Evolutionary conservation across 2,888 invertebrate species (phyloP).

Genomic region (Melieria omissa): DNA sequence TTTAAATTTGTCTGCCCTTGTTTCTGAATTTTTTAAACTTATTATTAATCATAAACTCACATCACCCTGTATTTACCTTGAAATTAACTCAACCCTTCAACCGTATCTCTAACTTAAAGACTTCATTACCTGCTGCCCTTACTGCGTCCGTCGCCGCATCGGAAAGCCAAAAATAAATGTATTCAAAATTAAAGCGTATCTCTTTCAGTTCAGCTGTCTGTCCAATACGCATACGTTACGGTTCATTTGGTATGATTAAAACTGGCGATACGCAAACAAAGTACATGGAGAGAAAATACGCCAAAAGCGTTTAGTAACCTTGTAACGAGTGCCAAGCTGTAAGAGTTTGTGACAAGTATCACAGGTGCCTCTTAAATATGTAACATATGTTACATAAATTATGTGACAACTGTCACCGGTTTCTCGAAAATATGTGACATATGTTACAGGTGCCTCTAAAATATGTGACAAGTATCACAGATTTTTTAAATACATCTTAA

Average conservation of each 20-base stretch:
- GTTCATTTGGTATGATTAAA: slow-evolving; percentile 2
- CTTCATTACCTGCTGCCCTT: neutral
- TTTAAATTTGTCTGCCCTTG: too few relatives aligned
- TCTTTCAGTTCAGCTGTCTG: neutral
- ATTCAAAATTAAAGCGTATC: neutral
- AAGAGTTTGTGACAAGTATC: too few relatives aligned
- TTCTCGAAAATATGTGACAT: too few relatives aligned
- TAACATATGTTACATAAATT: too few relatives aligned
- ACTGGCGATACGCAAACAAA: neutral
- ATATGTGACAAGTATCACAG: too few relatives aligned
- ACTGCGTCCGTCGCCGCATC: neutral
- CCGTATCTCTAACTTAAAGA: slow-evolving; percentile 5
- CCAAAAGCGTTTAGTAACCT: neutral
- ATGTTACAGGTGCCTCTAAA: too few relatives aligned
- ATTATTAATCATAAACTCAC: neutral
- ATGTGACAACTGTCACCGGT: too few relatives aligned
- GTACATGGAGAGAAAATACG: neutral
- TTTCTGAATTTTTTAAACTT: too few relatives aligned
- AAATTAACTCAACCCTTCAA: slow-evolving; percentile 3
- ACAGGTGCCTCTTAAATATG: too few relatives aligned
- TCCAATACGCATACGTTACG: neutral
- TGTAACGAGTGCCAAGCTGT: too few relatives aligned
- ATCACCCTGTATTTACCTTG: slow-evolving; percentile 1
- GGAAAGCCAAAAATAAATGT: neutral
- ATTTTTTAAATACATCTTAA: too few relatives aligned